Evolutionary conservation across 2,113 vertebrate genomes (phyloP).

Genomic region (Cyanoderma ruficeps): DNA sequence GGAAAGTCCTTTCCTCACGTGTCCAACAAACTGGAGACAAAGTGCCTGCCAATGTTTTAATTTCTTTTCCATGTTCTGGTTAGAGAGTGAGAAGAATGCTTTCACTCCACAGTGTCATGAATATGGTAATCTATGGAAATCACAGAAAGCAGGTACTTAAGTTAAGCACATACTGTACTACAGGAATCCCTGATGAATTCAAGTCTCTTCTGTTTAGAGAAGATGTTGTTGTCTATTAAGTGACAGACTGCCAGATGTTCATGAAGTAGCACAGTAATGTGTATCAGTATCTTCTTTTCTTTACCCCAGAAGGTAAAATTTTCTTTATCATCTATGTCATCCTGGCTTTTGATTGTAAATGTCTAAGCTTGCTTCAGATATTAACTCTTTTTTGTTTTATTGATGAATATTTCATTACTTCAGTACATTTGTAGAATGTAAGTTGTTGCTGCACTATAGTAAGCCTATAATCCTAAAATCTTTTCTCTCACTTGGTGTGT

Average conservation of each 20-base stretch:
- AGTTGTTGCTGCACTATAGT: not conserved
- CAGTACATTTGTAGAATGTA: not conserved
- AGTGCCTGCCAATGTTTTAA: conserved; percentile 83
- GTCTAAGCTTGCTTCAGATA: conserved; percentile 47
- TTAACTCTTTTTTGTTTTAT: conserved; percentile 67
- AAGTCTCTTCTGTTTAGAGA: conserved; percentile 80
- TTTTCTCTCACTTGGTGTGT: not conserved
- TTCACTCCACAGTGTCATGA: conserved; percentile 83
- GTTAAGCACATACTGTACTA: conserved; percentile 81
- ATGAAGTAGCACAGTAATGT: conserved; percentile 67
- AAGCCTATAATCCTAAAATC: conserved; percentile 29
- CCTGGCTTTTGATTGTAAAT: conserved; percentile 61
- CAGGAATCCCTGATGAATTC: conserved; percentile 80
- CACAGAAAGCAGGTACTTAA: conserved; percentile 82
- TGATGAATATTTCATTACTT: conserved; percentile 70
- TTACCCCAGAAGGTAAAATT: conserved; percentile 52
- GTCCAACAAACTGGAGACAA: conserved; percentile 85
- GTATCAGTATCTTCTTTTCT: conserved; percentile 66
- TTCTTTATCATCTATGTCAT: conserved; percentile 57
- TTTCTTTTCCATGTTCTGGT: conserved; percentile 80
- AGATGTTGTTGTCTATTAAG: conserved; percentile 79
- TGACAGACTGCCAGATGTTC: conserved; percentile 83
- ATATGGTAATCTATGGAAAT: conserved; percentile 92
- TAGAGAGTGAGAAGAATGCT: conserved; percentile 78
- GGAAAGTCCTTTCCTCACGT: conserved; percentile 73